Evolutionary conservation across 2,888 invertebrate genomes (phyloP).

Genomic region (Cantharis flavilabris): DNA sequence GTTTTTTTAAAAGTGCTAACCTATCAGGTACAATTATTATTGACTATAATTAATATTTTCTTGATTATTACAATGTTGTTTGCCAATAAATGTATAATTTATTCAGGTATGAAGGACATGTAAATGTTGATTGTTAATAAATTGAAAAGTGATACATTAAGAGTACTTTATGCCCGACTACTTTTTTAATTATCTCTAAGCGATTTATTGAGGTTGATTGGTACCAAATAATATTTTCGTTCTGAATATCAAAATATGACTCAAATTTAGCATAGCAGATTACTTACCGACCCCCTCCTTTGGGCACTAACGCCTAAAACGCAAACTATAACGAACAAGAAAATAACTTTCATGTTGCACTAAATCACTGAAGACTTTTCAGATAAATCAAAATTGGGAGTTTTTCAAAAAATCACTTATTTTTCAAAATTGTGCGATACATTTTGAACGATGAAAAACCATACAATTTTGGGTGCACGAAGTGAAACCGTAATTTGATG

Average conservation of each 20-base stretch:
- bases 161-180: not conserved
- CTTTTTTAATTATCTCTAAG: not conserved
- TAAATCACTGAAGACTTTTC: constrained; percentile 16
- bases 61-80: not conserved
- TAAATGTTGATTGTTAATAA: not conserved
- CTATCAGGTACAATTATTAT: not conserved
- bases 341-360: constrained; percentile 30
- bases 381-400: not conserved
- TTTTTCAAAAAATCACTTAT: not conserved
- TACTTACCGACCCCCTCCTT: constrained; percentile 33
- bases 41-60: not conserved
- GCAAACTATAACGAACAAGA: constrained; percentile 24
- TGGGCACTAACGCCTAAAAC: constrained; percentile 29
- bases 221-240: not conserved
- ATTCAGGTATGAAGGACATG: not conserved
- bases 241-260: not conserved
- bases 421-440: not conserved
- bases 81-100: not conserved
- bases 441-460: not conserved
- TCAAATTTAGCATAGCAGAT: not conserved
- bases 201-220: not conserved
- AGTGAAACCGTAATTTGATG: not conserved
- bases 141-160: not conserved
- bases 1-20: not conserved
- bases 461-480: not conserved